phyloP scores from a whole-genome alignment of 2,888 invertebrate genomes.

The Andrena camellia region DNA sequence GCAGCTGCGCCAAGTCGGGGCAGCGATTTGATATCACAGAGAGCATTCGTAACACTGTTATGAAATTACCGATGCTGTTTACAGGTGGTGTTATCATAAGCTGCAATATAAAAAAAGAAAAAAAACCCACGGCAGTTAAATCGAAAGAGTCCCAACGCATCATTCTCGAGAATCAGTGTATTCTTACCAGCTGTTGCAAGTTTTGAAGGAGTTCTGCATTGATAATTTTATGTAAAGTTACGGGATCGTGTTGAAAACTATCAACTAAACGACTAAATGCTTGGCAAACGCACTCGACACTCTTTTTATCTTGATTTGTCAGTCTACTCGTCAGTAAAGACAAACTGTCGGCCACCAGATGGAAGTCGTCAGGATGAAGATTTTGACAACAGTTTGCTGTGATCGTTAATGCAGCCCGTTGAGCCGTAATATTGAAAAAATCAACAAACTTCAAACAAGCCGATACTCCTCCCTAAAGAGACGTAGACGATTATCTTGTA shows the following conservation, averaged over 20 bases:
- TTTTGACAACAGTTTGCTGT: slow-evolving; percentile 99
- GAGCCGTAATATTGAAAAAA: slow-evolving; percentile 99
- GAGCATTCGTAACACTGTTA: slow-evolving; percentile 97
- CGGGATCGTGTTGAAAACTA: slow-evolving; percentile 96
- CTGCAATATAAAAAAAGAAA: slow-evolving; percentile 84
- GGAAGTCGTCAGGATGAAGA: slow-evolving; percentile 97
- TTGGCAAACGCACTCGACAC: slow-evolving; percentile 98
- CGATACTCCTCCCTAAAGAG: slow-evolving; percentile 93
- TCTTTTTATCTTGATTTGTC: slow-evolving; percentile 97
- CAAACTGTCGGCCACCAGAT: slow-evolving; percentile 95
- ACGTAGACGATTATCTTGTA: background rate
- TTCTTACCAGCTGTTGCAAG: slow-evolving; percentile 94
- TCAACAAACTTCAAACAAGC: slow-evolving; percentile 98
- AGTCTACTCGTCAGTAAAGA: slow-evolving; percentile 92
- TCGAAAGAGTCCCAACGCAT: background rate
- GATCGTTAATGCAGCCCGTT: slow-evolving; percentile 97
- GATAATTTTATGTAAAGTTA: slow-evolving; percentile 96
- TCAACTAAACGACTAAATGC: slow-evolving; percentile 98
- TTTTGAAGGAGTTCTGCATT: slow-evolving; percentile 96
- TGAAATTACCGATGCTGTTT: slow-evolving; percentile 97
- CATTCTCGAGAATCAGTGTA: background rate
- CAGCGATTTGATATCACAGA: slow-evolving; percentile 98
- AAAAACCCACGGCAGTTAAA: background rate
- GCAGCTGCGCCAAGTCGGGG: slow-evolving; percentile 95
- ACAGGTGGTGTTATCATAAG: slow-evolving; percentile 98